phyloP scores from a whole-genome alignment of 2,888 invertebrate species.

The Lampropteryx suffumata region DNA sequence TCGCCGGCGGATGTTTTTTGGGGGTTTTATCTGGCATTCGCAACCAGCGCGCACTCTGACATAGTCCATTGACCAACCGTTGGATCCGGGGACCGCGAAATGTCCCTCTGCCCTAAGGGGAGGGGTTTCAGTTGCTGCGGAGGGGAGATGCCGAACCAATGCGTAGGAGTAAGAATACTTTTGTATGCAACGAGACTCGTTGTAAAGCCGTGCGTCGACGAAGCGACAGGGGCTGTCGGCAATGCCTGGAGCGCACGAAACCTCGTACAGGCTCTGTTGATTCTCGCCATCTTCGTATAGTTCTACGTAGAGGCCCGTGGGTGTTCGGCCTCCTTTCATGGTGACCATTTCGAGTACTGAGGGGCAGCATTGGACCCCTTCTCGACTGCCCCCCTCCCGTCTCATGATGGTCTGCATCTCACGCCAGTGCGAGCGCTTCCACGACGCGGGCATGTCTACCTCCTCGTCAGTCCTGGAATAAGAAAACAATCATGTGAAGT shows the following conservation, averaged over 20 bases:
- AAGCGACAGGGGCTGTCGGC: constrained; percentile 89
- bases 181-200: constrained; percentile 91
- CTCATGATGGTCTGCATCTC: constrained; percentile 85
- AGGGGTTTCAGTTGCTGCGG: constrained; percentile 67
- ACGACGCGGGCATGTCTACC: constrained; percentile 66
- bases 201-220: constrained; percentile 86
- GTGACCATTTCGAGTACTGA: constrained; percentile 89
- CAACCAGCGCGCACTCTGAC: constrained; percentile 92
- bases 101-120: constrained; percentile 65
- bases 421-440: constrained; percentile 83
- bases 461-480: constrained; percentile 71
- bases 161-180: constrained; percentile 93
- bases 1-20: constrained; percentile 66
- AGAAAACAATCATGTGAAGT: not conserved
- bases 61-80: constrained; percentile 91
- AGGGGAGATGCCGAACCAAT: constrained; percentile 84
- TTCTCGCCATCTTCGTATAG: constrained; percentile 88
- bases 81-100: constrained; percentile 78
- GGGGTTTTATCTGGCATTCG: constrained; percentile 89
- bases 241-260: constrained; percentile 88
- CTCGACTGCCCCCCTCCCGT: constrained; percentile 73
- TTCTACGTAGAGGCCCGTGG: constrained; percentile 87
- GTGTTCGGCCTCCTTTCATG: constrained; percentile 89
- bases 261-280: constrained; percentile 89
- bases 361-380: constrained; percentile 90